Evolutionary conservation across 2,797 vertebrate genomes (phyloP).

Genomic region (Atherinosoma microstoma): DNA sequence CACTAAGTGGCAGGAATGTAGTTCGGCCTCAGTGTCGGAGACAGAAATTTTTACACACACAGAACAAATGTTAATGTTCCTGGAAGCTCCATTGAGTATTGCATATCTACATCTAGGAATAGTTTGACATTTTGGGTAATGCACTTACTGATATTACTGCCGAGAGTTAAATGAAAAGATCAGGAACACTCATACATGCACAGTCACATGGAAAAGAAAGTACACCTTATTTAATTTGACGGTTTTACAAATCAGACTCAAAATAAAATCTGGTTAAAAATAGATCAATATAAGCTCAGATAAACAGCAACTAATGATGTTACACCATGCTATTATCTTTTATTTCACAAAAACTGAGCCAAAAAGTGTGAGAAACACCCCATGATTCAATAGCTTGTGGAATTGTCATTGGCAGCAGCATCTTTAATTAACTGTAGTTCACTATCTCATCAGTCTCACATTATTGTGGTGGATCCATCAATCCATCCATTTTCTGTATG

Average conservation of each 20-base stretch:
- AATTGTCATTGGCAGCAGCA: too few relatives aligned
- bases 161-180: slow-evolving; percentile 2
- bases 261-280: not conserved
- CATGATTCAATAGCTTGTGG: not conserved
- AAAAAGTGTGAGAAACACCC: not conserved
- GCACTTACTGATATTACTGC: not conserved
- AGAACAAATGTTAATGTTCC: slow-evolving; percentile 32
- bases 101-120: slow-evolving; percentile 62
- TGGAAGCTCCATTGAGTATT: slow-evolving; percentile 67
- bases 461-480: too few relatives aligned
- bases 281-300: not conserved
- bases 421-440: too few relatives aligned
- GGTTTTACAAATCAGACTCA: not conserved
- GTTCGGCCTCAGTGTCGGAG: slow-evolving; percentile 25
- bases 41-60: slow-evolving; percentile 45
- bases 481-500: too few relatives aligned
- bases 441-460: not conserved
- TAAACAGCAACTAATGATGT: not conserved
- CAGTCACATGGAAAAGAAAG: not conserved
- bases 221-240: not conserved
- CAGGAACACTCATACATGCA: not conserved
- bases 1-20: slow-evolving; percentile 31
- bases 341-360: not conserved
- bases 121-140: slow-evolving; percentile 33
- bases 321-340: not conserved